Evolutionary conservation across 2,888 invertebrate genomes (phyloP), one percentile per base, ranked within the genome.

Genomic region (Elysia crispata): DNA sequence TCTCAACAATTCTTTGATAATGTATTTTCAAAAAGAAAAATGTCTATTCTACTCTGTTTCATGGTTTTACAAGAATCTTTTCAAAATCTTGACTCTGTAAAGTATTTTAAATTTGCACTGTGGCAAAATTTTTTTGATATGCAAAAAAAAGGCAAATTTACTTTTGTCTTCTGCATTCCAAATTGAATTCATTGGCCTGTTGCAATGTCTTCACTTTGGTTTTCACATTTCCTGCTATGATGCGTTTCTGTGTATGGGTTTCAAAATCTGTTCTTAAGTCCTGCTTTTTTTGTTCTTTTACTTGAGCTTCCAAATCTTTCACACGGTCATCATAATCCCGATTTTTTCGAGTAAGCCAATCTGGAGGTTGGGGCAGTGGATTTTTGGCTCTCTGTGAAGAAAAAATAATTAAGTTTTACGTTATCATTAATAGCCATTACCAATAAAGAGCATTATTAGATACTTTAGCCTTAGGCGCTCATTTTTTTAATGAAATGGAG

Each of bases 231-330:
- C 89, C 89, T 23, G 87, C 77, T 82, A 90, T 86, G 70, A 90
- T 88, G 83, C 88, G 89, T 83, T 83, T 87, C 77, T 91, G 90
- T n/a, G 90, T 90, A 77, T 82, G 83, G 83, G 87, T 81, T 81
- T 91, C 91, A 91, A 91, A 91, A 77, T 90, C 89, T 86, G 89
- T 91, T 83, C 90, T 90, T 49, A 91, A 76, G 80, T 91, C 91
- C 84, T 84, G 86, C 15, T 88, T 76, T 83, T 87, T 86, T 81
- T 89, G 86, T 80, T 89, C 87, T 72, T 88, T 87, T 67, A 88
- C 89, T 81, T 87, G 85, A 70, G 86, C 86, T 73, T 86, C 83
- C 41, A 88, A 85, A 23, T 88, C 86, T 73, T 84, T 84, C 30
- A 88, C 76, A 81, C 85, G 86, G 57, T 90, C 90, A 81, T 91